Evolutionary conservation across 2,888 invertebrate species (phyloP).

Genomic region (Rhorus exstirpatorius): DNA sequence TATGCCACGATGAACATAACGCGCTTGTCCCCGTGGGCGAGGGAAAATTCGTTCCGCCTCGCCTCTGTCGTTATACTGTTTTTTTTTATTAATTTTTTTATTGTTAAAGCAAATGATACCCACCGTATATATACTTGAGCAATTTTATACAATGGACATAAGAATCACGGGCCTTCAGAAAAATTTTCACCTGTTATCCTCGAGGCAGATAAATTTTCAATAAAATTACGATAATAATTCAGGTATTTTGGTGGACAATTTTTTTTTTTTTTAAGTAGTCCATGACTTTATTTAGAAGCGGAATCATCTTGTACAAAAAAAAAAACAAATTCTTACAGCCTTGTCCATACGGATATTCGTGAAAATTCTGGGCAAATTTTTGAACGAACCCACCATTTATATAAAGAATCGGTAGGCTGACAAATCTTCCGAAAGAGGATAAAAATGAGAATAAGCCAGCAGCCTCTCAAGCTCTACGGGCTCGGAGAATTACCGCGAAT

Average conservation of each 20-base stretch:
- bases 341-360: neutral
- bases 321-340: too few relatives aligned
- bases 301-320: too few relatives aligned
- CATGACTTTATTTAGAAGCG: too few relatives aligned
- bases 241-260: neutral
- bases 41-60: slow-evolving; percentile 66
- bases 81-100: slow-evolving; percentile 35
- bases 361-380: neutral
- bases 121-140: neutral
- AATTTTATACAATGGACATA: neutral
- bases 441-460: slow-evolving; percentile 18
- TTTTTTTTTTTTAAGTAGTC: too few relatives aligned
- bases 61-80: slow-evolving; percentile 34
- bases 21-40: slow-evolving; percentile 60
- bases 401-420: neutral
- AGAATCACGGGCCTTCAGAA: neutral
- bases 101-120: neutral
- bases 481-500: neutral
- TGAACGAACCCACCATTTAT: too few relatives aligned
- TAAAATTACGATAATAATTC: neutral
- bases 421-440: slow-evolving; percentile 20
- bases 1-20: slow-evolving; percentile 40
- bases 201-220: neutral
- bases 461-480: neutral
- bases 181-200: slow-evolving; percentile 15